Conservation (phyloP, 2,113 vertebrate species). For the Hypocryptadius cinnamomeus region DNA sequence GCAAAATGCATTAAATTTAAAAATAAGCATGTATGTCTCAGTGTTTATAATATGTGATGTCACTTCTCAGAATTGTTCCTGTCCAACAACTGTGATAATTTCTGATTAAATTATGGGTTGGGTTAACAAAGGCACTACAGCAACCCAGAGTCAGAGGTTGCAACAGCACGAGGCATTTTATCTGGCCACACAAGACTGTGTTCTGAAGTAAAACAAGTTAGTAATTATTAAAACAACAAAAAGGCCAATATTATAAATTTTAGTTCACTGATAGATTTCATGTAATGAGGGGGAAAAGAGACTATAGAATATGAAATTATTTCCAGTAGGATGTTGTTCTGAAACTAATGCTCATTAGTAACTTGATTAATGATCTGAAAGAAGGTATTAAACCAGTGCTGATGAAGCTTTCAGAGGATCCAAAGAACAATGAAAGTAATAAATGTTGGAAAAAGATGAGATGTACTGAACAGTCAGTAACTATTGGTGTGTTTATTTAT, state of each 20-base stretch:
- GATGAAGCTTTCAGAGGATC: background rate
- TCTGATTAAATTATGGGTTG: background rate
- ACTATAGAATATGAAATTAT: background rate
- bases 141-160: background rate
- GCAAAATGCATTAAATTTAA: background rate
- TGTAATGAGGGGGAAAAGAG: background rate
- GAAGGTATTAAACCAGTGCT: background rate
- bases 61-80: background rate
- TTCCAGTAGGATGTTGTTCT: background rate
- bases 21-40: background rate
- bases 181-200: background rate
- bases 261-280: background rate
- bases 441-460: background rate
- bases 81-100: background rate
- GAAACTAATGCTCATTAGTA: slow-evolving; percentile 12
- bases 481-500: background rate
- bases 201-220: background rate
- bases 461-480: background rate
- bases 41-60: background rate
- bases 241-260: background rate
- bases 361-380: slow-evolving; percentile 26
- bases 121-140: background rate
- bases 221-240: background rate
- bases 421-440: background rate
- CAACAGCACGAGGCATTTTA: background rate